Conservation (phyloP, 2,888 invertebrate species). For the Campopleginae sp. region DNA sequence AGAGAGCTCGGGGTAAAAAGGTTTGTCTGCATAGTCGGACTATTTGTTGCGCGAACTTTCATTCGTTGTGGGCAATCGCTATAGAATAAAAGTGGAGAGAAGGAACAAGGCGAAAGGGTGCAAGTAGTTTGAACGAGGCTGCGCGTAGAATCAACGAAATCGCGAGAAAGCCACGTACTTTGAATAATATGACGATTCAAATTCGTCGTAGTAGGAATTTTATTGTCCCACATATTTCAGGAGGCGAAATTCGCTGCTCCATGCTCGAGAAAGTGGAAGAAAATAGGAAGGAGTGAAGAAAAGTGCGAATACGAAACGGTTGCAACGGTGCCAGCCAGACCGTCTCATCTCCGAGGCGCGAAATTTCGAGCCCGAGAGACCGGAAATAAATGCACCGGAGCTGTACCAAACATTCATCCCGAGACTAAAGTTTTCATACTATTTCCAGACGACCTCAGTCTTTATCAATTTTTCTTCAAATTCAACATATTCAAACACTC, state of each 20-base stretch:
- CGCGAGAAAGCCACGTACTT: conserved; percentile 79
- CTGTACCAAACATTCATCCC: conserved; percentile 25
- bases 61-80: background rate
- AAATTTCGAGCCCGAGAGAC: conserved; percentile 54
- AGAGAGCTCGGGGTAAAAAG: background rate
- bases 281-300: conserved; percentile 8
- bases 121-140: conserved; percentile 9
- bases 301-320: conserved; percentile 73
- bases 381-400: conserved; percentile 58
- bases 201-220: conserved; percentile 75
- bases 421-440: conserved; percentile 60
- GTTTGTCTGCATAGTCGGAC: too few species aligned
- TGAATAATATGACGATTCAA: conserved; percentile 83
- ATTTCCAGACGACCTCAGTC: conserved; percentile 58
- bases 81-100: background rate
- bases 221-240: conserved; percentile 64
- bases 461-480: conserved; percentile 43
- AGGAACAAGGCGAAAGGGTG: conserved; percentile 42
- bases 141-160: conserved; percentile 70
- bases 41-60: background rate
- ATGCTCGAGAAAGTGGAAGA: conserved; percentile 17
- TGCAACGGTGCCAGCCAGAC: conserved; percentile 81
- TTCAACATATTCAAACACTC: background rate
- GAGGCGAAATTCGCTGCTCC: conserved; percentile 47
- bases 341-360: conserved; percentile 71